Percentiles rank a stretch among this genome's conserved stretches.
Conservation (phyloP, 2,888 invertebrate species). For the Hyppa rectilinea region DNA sequence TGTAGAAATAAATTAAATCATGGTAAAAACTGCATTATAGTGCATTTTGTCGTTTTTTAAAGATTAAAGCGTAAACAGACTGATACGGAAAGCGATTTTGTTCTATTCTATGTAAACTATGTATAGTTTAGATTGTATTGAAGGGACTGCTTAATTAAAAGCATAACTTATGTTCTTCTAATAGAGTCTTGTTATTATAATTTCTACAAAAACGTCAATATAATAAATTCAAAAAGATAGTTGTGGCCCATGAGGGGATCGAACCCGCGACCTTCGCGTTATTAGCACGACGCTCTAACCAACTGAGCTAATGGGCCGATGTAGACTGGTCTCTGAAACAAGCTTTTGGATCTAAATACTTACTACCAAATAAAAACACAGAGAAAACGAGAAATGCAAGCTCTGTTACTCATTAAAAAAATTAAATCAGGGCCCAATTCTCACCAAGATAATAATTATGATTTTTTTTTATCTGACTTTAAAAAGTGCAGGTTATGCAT, state of each 20-base stretch:
- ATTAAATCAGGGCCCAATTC: neutral
- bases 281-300: slow-evolving; percentile 61
- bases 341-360: neutral
- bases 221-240: slow-evolving; percentile 1
- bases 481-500: too few relatives aligned
- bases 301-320: slow-evolving; percentile 57
- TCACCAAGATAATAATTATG: neutral
- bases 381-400: neutral
- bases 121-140: too few relatives aligned
- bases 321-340: neutral
- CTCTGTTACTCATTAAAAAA: neutral
- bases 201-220: neutral
- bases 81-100: too few relatives aligned
- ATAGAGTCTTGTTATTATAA: neutral
- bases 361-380: neutral
- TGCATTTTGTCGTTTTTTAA: too few relatives aligned
- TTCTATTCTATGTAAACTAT: too few relatives aligned
- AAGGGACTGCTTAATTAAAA: too few relatives aligned
- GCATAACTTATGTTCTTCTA: too few relatives aligned
- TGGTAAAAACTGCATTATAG: too few relatives aligned
- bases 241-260: slow-evolving; percentile 60
- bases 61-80: too few relatives aligned
- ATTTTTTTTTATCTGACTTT: too few relatives aligned
- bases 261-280: slow-evolving; percentile 63
- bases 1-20: too few relatives aligned